phyloP scores from a whole-genome alignment of 2,888 invertebrate species.

The Linnaemya vulpina region DNA sequence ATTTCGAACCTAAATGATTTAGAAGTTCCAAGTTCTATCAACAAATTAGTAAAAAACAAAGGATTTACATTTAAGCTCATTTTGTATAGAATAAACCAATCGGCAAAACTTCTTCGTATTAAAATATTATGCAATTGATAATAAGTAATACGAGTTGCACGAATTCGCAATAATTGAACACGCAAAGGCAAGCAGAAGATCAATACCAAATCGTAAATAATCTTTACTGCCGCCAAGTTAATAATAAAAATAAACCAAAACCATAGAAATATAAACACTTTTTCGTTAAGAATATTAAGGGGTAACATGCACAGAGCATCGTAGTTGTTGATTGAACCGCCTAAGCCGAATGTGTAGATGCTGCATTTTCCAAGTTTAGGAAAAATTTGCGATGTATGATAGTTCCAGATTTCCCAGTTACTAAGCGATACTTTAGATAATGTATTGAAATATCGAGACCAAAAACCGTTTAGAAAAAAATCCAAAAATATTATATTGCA shows the following conservation, averaged over 20 bases:
- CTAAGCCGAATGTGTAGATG: conserved; percentile 93
- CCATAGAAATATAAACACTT: conserved; percentile 89
- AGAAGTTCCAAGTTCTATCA: conserved; percentile 83
- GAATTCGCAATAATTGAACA: conserved; percentile 76
- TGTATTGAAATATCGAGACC: conserved; percentile 78
- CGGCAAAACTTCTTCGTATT: conserved; percentile 84
- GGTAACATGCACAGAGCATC: conserved; percentile 90
- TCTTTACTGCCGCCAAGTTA: conserved; percentile 85
- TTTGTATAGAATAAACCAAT: conserved; percentile 90
- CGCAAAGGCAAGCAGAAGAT: conserved; percentile 83
- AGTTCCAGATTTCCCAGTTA: conserved; percentile 80
- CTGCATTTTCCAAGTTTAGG: conserved; percentile 92
- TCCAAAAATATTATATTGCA: conserved; percentile 79
- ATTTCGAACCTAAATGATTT: neutral
- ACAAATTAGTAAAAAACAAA: conserved; percentile 86
- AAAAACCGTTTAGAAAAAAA: conserved; percentile 78
- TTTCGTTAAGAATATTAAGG: conserved; percentile 90
- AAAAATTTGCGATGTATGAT: conserved; percentile 78
- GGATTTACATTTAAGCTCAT: conserved; percentile 90
- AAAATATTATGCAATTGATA: conserved; percentile 74
- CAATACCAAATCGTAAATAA: conserved; percentile 86
- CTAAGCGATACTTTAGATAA: conserved; percentile 76
- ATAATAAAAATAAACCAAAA: conserved; percentile 88
- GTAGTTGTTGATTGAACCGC: conserved; percentile 91
- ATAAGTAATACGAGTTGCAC: conserved; percentile 76